Base-by-base conservation (phyloP, 1,140 invertebrate genomes). In the Sminthurinus signatus region DNA sequence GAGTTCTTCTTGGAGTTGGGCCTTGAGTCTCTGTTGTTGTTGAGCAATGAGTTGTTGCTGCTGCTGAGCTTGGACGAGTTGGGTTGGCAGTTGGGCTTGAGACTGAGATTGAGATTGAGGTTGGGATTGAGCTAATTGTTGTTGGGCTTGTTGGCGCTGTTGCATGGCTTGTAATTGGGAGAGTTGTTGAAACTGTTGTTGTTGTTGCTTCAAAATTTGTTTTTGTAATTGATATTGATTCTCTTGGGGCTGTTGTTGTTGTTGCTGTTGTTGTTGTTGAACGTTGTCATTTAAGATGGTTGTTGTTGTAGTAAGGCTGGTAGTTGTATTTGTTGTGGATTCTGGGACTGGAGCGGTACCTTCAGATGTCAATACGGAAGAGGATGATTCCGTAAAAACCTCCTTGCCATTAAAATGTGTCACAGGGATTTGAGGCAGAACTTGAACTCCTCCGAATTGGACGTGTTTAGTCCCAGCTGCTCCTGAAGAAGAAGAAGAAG, bases 181-280 rank as follows among this genome's bases (percentile, higher is more conserved):
- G 64, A 74, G 68, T 64, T 69, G 64, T 65, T 70, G 67, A 44
- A 71, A 60, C 23, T 60, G 58, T 21, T 60, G 58, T 25, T 57
- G 62, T 46, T 70, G 69, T 28, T 70, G 68, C 19, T 58, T 68
- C 23, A 60, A 48, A 21, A 28, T 21, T 17, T 66, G 62, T 50
- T 65, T 62, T 55, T 70, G 65, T 23, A 65, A 63, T 50, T 67
- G 44, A 43, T 69, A 64, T 63, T 73, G 68, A 46, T 70, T 59
- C 23, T 68, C 62, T 50, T 67, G 52, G 46, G 54, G 64, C 39
- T 64, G 50, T 36, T 62, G 60, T 52, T 48, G 44, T 25, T 36
- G 32, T 36, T 36, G 32, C 15, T 36, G 32, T 36, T 36, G 32
- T 69, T 27, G 25, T n/a, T 50, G 46, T 8, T 4, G 25, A 50